Base-by-base conservation (phyloP, 2,888 invertebrate species). In the Creontiades dilutus region DNA sequence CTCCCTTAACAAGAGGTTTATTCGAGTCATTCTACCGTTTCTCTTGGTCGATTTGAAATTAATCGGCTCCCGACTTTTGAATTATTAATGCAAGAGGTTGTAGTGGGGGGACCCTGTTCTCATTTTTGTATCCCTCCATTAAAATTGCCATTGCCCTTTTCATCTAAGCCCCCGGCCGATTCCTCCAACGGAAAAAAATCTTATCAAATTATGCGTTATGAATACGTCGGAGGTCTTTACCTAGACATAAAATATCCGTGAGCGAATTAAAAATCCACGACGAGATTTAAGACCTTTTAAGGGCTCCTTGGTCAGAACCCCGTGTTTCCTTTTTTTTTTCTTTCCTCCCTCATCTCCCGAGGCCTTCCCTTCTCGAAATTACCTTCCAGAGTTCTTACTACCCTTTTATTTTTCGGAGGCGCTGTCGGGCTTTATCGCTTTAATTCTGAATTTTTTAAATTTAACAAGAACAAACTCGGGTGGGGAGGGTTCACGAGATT, bases 121-220 rank as follows among this genome's bases (percentile, higher is more conserved):
- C 37, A 16, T 80, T 46, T n/a, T 37, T 16, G 13, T n/a, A 23
- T 48, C 13, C n/a, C 16, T 28, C 48, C 23, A 48, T 81, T 48
- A 81, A 48, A 48, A 81, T 48, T 48, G 0, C 81, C n/a, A 48
- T 7, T 48, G 47, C 48, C 81, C 16, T 47, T 28, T 12, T 28
- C 1, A 28, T 5, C 13, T 16, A 9, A 14, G 12, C n/a, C 28
- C 28, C 37, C 7, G 37, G 7, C 37, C 37, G 7, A 37, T 7
- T 52, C 52, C 52, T 52, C 52, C 13, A 16, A 52, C 52, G 19
- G 37, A 14, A 11, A 16, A 47, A 82, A 82, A 19, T 19, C 82
- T 82, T 82, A 82, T 82, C 82, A 52, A 82, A 82, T 82, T 82
- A 82, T 82, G 82, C 82, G 52, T 82, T 82, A 82, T 82, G 82